phyloP scores from a whole-genome alignment of 35 echinoderm and acorn worm genomes.

The Acanthaster planci region DNA sequence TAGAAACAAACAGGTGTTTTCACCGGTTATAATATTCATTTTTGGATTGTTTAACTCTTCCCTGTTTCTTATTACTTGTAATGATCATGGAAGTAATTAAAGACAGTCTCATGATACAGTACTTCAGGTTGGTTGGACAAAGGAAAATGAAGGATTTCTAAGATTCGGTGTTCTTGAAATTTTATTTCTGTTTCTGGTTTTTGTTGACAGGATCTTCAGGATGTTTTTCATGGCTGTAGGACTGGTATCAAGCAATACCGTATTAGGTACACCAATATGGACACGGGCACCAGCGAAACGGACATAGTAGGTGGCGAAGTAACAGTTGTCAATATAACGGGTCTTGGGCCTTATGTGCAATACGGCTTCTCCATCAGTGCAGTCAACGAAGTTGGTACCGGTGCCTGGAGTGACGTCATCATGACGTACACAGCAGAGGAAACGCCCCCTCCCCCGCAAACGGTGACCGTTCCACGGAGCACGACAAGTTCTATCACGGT shows the following conservation, averaged over 20 bases:
- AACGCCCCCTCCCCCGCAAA: neutral
- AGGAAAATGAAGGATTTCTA: too few species aligned
- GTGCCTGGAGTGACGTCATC: slow-evolving; percentile 5
- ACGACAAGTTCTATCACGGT: neutral
- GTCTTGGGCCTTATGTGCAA: neutral
- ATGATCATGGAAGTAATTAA: too few species aligned
- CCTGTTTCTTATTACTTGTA: too few species aligned
- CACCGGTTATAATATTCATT: too few species aligned
- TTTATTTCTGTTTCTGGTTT: neutral
- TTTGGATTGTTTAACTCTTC: too few species aligned
- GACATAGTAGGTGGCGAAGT: neutral
- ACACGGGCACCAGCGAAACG: neutral
- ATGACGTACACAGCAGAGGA: slow-evolving; percentile 10
- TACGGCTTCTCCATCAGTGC: neutral
- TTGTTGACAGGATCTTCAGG: neutral
- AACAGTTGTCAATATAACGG: neutral
- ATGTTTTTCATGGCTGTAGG: neutral
- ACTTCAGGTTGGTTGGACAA: too few species aligned
- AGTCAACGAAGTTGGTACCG: neutral
- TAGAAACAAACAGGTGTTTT: too few species aligned
- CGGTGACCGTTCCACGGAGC: neutral
- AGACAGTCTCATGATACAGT: too few species aligned
- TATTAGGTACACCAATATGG: neutral
- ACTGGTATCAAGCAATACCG: neutral
- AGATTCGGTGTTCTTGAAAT: too few species aligned